These are phyloP conservation scores for Triplophysa yarkandensis DNA, from an alignment of 2,797 vertebrate species.

Conservation along the genomic window DNA sequence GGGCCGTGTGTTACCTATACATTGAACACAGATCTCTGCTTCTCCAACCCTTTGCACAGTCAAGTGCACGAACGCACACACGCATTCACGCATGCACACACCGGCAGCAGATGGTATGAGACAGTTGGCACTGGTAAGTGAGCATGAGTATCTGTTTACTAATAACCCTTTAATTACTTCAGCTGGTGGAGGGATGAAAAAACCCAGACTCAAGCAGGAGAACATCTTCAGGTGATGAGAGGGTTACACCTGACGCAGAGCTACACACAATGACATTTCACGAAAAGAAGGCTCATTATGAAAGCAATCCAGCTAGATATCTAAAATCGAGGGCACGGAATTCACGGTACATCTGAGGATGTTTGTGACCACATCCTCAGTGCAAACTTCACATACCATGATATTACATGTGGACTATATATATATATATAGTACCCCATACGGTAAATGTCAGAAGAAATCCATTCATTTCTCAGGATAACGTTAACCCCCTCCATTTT, in stretches of 20 bases:
- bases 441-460: constrained; percentile 77
- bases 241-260: constrained; percentile 41
- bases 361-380: not conserved
- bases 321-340: not conserved
- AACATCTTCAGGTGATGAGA: constrained; percentile 75
- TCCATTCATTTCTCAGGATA: constrained; percentile 74
- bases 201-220: constrained; percentile 75
- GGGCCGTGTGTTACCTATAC: constrained; percentile 55
- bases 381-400: constrained; percentile 57
- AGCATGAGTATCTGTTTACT: constrained; percentile 85
- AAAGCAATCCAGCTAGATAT: constrained; percentile 30
- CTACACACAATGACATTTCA: constrained; percentile 39
- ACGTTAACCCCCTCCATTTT: constrained; percentile 78
- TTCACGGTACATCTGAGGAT: constrained; percentile 23
- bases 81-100: constrained; percentile 55
- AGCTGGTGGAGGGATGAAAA: constrained; percentile 81
- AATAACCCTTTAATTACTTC: constrained; percentile 87
- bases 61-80: constrained; percentile 64
- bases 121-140: constrained; percentile 80
- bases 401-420: constrained; percentile 59
- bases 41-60: constrained; percentile 76
- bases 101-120: constrained; percentile 81
- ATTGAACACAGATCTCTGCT: constrained; percentile 61
- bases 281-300: constrained; percentile 22
- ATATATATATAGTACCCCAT: constrained; percentile 64